Conservation (phyloP, 2,113 vertebrate species). For the Dromiciops gliroides region DNA sequence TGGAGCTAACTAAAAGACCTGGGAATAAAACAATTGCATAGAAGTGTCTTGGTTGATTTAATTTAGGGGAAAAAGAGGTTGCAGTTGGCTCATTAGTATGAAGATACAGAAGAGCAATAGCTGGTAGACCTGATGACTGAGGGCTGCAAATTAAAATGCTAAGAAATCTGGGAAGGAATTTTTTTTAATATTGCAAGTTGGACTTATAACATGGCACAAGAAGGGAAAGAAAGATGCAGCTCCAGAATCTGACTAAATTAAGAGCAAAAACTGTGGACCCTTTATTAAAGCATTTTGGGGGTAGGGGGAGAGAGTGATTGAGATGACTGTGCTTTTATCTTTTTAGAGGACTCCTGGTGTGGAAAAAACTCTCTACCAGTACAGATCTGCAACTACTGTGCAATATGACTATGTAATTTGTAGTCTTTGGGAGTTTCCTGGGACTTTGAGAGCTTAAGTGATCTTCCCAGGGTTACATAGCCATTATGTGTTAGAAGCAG, state of each 20-base stretch:
- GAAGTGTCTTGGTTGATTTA: slow-evolving; percentile 77
- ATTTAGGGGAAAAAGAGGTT: slow-evolving; percentile 80
- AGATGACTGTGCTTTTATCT: neutral
- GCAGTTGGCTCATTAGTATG: slow-evolving; percentile 74
- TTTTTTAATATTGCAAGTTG: slow-evolving; percentile 83
- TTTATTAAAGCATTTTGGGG: neutral
- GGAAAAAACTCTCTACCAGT: neutral
- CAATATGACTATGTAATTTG: neutral
- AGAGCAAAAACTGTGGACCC: slow-evolving; percentile 79
- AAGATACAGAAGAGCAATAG: slow-evolving; percentile 75
- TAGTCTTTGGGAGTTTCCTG: neutral
- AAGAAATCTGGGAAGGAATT: slow-evolving; percentile 87
- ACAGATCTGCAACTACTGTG: neutral
- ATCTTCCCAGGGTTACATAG: neutral
- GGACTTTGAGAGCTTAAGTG: neutral
- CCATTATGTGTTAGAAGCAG: neutral
- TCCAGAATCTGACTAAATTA: slow-evolving; percentile 85
- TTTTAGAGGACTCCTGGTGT: neutral
- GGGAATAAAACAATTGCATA: slow-evolving; percentile 77
- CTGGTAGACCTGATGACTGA: slow-evolving; percentile 89
- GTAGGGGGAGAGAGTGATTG: neutral
- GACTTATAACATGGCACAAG: slow-evolving; percentile 81
- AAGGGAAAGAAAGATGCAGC: slow-evolving; percentile 85
- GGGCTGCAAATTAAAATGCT: slow-evolving; percentile 90
- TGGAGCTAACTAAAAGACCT: slow-evolving; percentile 58